These are phyloP conservation scores for Syritta pipiens DNA, from an alignment of 2,888 invertebrate species.

Conservation along the genomic window DNA sequence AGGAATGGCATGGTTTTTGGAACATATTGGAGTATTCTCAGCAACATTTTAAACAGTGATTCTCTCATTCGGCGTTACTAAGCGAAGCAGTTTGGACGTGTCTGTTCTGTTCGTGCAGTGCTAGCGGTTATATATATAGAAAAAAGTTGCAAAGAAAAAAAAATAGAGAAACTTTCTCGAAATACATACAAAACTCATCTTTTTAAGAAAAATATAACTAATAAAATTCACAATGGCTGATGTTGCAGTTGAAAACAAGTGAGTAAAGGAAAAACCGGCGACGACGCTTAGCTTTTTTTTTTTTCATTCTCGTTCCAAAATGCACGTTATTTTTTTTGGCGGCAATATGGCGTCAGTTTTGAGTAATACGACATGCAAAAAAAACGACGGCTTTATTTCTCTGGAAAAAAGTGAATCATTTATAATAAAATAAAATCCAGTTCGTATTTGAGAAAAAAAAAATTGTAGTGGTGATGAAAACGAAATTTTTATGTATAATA, in stretches of 20 bases:
- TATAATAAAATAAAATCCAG: conserved; percentile 23
- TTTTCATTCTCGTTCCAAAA: conserved; percentile 20
- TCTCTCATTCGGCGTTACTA: conserved; percentile 79
- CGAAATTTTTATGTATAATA: conserved; percentile 55
- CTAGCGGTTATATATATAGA: conserved; percentile 68
- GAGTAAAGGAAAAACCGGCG: conserved; percentile 73
- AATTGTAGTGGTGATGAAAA: not conserved
- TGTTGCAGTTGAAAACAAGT: conserved; percentile 79
- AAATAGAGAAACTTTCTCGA: conserved; percentile 59
- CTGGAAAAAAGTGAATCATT: conserved; percentile 58
- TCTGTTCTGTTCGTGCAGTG: conserved; percentile 62
- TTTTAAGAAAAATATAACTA: conserved; percentile 38
- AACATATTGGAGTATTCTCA: conserved; percentile 43
- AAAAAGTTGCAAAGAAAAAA: conserved; percentile 71
- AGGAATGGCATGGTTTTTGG: conserved; percentile 42
- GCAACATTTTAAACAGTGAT: conserved; percentile 69
- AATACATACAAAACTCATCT: conserved; percentile 60
- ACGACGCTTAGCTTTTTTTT: conserved; percentile 20
- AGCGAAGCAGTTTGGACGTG: conserved; percentile 75
- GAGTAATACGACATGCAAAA: conserved; percentile 4
- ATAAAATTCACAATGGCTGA: conserved; percentile 78
- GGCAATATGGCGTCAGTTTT: conserved; percentile 73
- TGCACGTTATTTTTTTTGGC: conserved; percentile 70
- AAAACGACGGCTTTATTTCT: conserved; percentile 45
- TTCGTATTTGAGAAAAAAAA: conserved; percentile 20